Evolutionary conservation across 2,888 invertebrate species (phyloP).

Genomic region (Drosophila emarginata): DNA sequence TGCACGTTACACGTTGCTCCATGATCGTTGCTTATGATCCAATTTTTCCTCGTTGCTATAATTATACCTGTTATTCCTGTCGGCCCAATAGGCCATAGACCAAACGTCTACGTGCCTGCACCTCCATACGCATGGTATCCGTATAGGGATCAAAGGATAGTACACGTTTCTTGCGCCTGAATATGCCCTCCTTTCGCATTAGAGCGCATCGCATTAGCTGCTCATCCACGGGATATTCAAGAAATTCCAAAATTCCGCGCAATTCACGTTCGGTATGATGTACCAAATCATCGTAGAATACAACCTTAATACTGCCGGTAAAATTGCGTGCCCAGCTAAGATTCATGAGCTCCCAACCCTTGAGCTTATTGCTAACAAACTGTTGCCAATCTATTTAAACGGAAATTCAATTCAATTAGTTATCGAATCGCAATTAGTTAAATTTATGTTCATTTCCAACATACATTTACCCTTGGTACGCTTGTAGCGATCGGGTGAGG

Average conservation of each 20-base stretch:
- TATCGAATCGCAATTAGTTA: too few relatives aligned
- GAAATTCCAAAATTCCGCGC: conserved; percentile 85
- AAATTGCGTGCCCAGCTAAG: conserved; percentile 88
- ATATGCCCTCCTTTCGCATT: conserved; percentile 87
- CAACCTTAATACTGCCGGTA: conserved; percentile 87
- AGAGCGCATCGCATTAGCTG: conserved; percentile 85
- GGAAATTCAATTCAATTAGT: too few relatives aligned
- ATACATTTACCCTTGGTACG: conserved; percentile 86
- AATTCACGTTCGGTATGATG: conserved; percentile 85
- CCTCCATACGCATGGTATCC: conserved; percentile 84
- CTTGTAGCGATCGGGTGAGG: conserved; percentile 86
- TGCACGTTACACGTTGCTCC: conserved; percentile 4
- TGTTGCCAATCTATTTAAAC: conserved; percentile 87
- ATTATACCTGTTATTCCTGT: conserved; percentile 42
- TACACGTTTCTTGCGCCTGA: conserved; percentile 86
- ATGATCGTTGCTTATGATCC: conserved; percentile 8
- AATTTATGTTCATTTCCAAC: conserved; percentile 40
- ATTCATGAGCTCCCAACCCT: conserved; percentile 88
- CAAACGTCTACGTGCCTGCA: conserved; percentile 83
- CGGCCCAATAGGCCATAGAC: conserved; percentile 83
- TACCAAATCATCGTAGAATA: conserved; percentile 88
- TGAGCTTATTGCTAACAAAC: conserved; percentile 87
- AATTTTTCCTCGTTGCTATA: conserved; percentile 15
- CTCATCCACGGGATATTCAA: conserved; percentile 84
- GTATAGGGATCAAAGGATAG: conserved; percentile 89